phyloP scores from a whole-genome alignment of 2,113 vertebrate species.

The Percina caprodes region DNA sequence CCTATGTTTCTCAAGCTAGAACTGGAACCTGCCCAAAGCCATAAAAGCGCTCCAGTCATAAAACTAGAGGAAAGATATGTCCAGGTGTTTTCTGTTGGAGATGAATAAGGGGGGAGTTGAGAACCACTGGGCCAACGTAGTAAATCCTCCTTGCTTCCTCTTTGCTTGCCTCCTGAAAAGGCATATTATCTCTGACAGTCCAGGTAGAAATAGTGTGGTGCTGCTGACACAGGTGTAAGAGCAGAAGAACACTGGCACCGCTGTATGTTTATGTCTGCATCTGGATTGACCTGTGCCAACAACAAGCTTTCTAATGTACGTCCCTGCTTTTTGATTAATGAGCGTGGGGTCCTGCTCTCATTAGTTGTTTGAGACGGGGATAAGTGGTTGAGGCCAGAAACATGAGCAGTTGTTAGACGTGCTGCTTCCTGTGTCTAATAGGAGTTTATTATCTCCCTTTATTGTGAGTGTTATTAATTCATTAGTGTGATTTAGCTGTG shows the following conservation, averaged over 20 bases:
- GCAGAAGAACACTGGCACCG: conserved; percentile 19
- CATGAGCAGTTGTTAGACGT: conserved; percentile 31
- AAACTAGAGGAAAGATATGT: conserved; percentile 54
- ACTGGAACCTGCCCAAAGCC: conserved; percentile 60
- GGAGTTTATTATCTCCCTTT: conserved; percentile 62
- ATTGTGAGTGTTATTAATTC: conserved; percentile 54
- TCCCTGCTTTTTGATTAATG: conserved; percentile 28
- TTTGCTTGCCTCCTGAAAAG: conserved; percentile 48
- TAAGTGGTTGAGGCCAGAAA: conserved; percentile 22
- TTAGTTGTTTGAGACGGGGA: conserved; percentile 21
- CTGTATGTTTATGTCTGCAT: conserved; percentile 41
- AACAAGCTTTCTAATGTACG: conserved; percentile 17
- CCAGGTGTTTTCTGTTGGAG: conserved; percentile 82
- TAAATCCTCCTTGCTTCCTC: conserved; percentile 76
- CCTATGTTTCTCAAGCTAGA: conserved; percentile 49
- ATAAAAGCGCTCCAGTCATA: conserved; percentile 69
- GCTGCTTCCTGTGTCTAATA: conserved; percentile 59
- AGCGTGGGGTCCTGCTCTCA: conserved; percentile 9
- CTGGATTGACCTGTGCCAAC: conserved; percentile 22
- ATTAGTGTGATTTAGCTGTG: conserved; percentile 44
- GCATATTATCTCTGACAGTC: conserved; percentile 43
- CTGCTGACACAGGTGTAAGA: conserved; percentile 45
- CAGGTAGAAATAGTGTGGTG: conserved; percentile 15
- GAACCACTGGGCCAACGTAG: conserved; percentile 37
- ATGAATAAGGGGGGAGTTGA: conserved; percentile 45